Percentiles rank a stretch among this genome's conserved stretches.
phyloP scores from a whole-genome alignment of 1,140 invertebrate genomes.

The Drosophila pruinosa region DNA sequence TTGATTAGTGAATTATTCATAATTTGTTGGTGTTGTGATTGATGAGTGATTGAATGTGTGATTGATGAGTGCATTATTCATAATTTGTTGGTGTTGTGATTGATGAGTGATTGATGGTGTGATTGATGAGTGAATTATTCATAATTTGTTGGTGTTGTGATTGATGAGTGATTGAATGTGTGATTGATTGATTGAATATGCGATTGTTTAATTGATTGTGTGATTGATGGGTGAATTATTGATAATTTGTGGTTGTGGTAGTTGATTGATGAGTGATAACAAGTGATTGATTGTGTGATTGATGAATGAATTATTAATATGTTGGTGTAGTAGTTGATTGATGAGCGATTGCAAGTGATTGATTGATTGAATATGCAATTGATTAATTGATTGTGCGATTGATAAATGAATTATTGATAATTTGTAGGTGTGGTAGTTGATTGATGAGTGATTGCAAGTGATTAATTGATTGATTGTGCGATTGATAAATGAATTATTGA shows the following conservation, averaged over 20 bases:
- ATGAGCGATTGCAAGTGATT: too few species aligned
- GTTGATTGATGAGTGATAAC: neutral
- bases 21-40: neutral
- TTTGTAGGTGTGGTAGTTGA: neutral
- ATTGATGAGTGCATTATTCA: neutral
- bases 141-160: neutral
- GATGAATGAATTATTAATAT: constrained; percentile 8
- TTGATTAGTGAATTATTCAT: constrained; percentile 5
- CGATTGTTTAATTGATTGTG: too few species aligned
- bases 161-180: too few species aligned
- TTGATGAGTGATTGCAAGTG: neutral
- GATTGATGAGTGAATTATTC: constrained; percentile 1
- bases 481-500: too few species aligned
- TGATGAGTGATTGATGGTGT: neutral
- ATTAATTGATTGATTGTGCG: neutral
- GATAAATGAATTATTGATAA: constrained; percentile 7
- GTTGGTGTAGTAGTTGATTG: too few species aligned
- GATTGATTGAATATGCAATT: too few species aligned
- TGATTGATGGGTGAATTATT: constrained; percentile 12
- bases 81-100: neutral
- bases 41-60: constrained; percentile 6
- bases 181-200: neutral
- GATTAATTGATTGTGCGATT: too few species aligned
- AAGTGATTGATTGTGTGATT: neutral
- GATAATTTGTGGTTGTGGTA: neutral